Base-by-base conservation (phyloP, 2,113 vertebrate genomes). In the Gambusia holbrooki region DNA sequence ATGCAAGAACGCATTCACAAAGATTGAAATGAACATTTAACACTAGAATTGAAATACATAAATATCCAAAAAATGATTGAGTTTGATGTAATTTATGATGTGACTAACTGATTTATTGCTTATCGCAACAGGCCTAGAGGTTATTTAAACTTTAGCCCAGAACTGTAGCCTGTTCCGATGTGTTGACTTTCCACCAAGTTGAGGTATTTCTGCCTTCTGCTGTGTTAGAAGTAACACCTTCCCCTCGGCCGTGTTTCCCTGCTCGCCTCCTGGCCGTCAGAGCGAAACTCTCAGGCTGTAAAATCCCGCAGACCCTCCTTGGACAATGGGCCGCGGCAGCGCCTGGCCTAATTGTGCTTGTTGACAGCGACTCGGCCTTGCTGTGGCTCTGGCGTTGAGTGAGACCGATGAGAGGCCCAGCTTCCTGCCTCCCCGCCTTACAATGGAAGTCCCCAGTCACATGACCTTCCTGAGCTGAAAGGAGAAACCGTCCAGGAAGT, bases 311-410 rank as follows among this genome's bases (percentile, higher is more conserved):
- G 32, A 54, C 67, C 66, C 71, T 9, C 62, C 19, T 66, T 5
- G 73, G 82, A 90, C 82, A 83, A 82, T 70, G 60, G 74, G 33
- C 71, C 40, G 51, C 74, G 71, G 58, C 66, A 4, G 71, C 66
- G 70, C 74, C 58, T 64, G 72, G 71, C 80, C 83, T 92, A 90
- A 92, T 93, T 87, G 84, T 85, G 81, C 73, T 13, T 93, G 92
- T 87, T 92, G 93, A 94, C 90, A 92, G 90, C 88, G 62, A 40
- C 66, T 68, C 74, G 87, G 89, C 93, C 93, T 93, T 90, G 87
- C 78, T 79, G 81, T 70, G n/a, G 15, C 67, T 48, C 61, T 42
- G 71, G 71, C 74, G 92, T 69, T 89, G 92, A 94, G 82, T 92
- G 92, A 91, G 22, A 25, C 84, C 37, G 92, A 66, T 87, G 89